Evolutionary conservation across 2,797 vertebrate genomes (phyloP).

Genomic region (Podarcis lilfordi): DNA sequence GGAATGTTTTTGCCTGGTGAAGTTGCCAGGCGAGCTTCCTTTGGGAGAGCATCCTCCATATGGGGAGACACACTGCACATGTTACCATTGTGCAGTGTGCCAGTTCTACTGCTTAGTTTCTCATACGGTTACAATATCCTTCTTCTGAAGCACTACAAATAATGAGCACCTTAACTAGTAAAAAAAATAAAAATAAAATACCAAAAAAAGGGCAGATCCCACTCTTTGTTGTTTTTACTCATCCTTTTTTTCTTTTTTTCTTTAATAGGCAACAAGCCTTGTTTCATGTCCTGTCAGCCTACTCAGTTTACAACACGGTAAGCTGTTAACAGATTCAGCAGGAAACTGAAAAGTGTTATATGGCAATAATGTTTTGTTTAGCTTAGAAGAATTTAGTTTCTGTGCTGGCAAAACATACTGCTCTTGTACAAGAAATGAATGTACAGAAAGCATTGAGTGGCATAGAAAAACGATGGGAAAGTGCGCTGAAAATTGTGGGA

Average conservation of each 20-base stretch:
- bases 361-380: not conserved
- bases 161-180: conserved; percentile 12
- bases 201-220: not conserved
- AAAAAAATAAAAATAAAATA: fast-evolving
- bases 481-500: too few relatives aligned
- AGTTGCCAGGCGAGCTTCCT: too few relatives aligned
- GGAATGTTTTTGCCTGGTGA: too few relatives aligned
- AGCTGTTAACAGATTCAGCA: conserved; percentile 62
- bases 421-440: too few relatives aligned
- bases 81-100: not conserved
- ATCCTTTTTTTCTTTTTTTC: conserved; percentile 41
- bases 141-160: not conserved
- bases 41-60: too few relatives aligned
- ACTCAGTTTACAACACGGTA: conserved; percentile 93
- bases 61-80: too few relatives aligned
- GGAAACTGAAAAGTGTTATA: not conserved
- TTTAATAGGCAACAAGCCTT: conserved; percentile 87
- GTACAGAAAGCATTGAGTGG: too few relatives aligned
- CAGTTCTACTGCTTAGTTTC: not conserved
- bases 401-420: not conserved
- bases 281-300: conserved; percentile 89
- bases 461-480: too few relatives aligned
- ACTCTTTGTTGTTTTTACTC: not conserved
- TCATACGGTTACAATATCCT: not conserved
- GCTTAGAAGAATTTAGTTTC: not conserved